phyloP scores from a whole-genome alignment of 2,888 invertebrate species.

The Erannis defoliaria region DNA sequence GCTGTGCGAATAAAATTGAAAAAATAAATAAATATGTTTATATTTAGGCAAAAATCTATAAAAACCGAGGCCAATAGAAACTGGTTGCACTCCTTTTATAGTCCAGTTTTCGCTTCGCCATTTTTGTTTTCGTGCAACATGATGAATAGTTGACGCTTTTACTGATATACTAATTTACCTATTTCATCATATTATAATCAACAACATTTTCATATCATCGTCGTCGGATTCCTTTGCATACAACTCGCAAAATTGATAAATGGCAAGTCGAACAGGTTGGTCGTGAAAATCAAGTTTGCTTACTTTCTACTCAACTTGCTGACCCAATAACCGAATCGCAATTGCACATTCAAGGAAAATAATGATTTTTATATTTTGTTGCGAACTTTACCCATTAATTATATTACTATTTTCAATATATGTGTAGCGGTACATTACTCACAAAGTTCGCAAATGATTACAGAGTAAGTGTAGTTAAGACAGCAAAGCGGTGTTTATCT shows the following conservation, averaged over 20 bases:
- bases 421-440: no score
- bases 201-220: background rate
- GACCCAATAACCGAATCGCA: slow-evolving; percentile 37
- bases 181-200: no score
- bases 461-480: background rate
- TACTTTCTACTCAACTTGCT: slow-evolving; percentile 44
- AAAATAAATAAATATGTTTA: no score
- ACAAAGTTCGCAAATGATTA: no score
- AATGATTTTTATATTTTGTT: slow-evolving; percentile 2
- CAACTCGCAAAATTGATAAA: slow-evolving; percentile 22
- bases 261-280: slow-evolving; percentile 32
- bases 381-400: background rate
- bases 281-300: slow-evolving; percentile 44
- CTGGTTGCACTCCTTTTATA: background rate
- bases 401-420: no score
- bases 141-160: background rate
- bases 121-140: background rate
- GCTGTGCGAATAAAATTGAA: no score
- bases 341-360: slow-evolving; percentile 16
- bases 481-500: no score
- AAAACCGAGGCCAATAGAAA: no score
- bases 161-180: no score
- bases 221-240: slow-evolving; percentile 18
- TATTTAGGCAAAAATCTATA: no score
- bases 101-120: background rate